Evolutionary conservation across 2,113 vertebrate species (phyloP).

Genomic region (Labeo rohita): DNA sequence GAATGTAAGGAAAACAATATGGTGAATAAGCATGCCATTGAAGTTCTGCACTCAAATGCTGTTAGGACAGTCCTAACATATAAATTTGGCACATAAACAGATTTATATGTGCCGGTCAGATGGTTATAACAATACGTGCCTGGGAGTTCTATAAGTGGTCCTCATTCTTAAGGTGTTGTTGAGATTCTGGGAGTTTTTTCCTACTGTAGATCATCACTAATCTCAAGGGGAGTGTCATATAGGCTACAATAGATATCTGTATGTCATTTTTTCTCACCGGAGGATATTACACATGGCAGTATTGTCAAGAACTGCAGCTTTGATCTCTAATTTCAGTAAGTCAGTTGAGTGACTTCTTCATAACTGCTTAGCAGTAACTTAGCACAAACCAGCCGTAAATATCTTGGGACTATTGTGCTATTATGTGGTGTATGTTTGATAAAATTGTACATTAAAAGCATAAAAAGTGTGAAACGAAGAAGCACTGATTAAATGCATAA

Average conservation of each 20-base stretch:
- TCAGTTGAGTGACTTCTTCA: not conserved
- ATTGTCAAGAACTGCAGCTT: not conserved
- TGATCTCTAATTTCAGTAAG: not conserved
- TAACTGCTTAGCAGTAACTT: not conserved
- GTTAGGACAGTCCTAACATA: not conserved
- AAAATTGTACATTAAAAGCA: not conserved
- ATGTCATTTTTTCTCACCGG: not conserved
- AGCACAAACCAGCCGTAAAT: not conserved
- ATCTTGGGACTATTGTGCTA: not conserved
- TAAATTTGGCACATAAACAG: not conserved
- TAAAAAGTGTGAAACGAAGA: not conserved
- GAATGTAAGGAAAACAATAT: conserved; percentile 19
- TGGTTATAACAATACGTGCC: not conserved
- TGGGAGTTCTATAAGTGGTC: not conserved
- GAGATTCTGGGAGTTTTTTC: not conserved
- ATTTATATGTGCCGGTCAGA: conserved; percentile 15
- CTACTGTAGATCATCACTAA: not conserved
- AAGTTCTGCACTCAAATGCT: conserved; percentile 18
- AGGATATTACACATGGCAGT: not conserved
- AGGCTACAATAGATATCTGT: not conserved
- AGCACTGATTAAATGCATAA: not conserved
- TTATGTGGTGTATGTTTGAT: not conserved
- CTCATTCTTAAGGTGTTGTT: conserved; percentile 3
- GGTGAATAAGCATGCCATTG: conserved; percentile 21
- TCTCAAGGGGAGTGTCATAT: not conserved